Evolutionary conservation across 1,140 invertebrate species (phyloP).

Genomic region (Cherax quadricarinatus): DNA sequence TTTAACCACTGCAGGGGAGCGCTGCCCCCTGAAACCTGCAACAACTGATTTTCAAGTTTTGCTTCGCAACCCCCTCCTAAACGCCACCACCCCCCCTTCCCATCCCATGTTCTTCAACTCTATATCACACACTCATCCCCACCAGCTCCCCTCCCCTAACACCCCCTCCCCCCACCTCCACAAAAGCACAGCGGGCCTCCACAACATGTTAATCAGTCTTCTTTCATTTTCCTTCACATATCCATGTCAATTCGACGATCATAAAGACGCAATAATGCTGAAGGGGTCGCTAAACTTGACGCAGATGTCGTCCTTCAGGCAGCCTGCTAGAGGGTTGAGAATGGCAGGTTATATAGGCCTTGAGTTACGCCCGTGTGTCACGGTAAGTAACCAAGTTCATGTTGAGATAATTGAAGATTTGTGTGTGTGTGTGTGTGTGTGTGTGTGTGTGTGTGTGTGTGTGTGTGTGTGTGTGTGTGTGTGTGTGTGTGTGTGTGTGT

Average conservation of each 20-base stretch:
- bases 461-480: not conserved
- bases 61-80: too few relatives aligned
- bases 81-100: too few relatives aligned
- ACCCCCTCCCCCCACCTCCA: not conserved
- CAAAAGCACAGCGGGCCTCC: not conserved
- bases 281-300: not conserved
- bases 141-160: not conserved
- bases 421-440: not conserved
- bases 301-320: not conserved
- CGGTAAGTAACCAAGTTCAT: conserved; percentile 5
- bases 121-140: too few relatives aligned
- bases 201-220: conserved; percentile 1
- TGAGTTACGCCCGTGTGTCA: not conserved
- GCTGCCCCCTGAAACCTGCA: too few relatives aligned
- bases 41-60: too few relatives aligned
- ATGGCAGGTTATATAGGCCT: not conserved
- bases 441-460: not conserved
- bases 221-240: not conserved
- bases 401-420: not conserved
- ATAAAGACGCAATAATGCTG: not conserved
- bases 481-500: too few relatives aligned
- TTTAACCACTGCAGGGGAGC: too few relatives aligned
- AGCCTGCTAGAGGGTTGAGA: not conserved
- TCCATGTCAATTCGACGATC: not conserved
- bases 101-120: too few relatives aligned